Evolutionary conservation across 2,797 vertebrate species (phyloP).

Genomic region (Anguilla marmorata): DNA sequence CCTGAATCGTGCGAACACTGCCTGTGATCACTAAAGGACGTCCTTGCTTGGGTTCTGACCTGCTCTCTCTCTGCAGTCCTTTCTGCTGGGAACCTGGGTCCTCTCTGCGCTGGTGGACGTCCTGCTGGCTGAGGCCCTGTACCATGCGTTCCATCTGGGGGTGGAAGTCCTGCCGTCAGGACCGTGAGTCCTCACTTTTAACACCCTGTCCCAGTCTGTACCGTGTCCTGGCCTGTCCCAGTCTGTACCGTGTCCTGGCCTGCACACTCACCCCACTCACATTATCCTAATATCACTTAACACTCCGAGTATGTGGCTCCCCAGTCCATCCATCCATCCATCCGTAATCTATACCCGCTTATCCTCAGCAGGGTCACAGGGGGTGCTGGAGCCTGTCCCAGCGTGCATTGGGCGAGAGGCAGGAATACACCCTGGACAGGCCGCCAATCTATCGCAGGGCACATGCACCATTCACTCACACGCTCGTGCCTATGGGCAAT

Average conservation of each 20-base stretch:
- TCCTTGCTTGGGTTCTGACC: not conserved
- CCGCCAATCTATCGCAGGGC: too few species aligned
- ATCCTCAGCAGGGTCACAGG: too few species aligned
- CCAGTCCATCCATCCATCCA: too few species aligned
- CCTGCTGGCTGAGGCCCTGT: slow-evolving; percentile 77
- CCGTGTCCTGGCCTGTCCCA: not conserved
- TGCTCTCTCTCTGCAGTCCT: slow-evolving; percentile 75
- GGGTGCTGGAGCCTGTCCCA: too few species aligned
- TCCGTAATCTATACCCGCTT: too few species aligned
- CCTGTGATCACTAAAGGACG: not conserved
- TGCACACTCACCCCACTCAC: not conserved
- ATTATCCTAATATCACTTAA: not conserved
- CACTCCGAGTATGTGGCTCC: not conserved
- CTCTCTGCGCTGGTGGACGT: slow-evolving; percentile 85
- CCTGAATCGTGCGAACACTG: not conserved
- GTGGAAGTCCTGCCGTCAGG: slow-evolving; percentile 88
- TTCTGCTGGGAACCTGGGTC: slow-evolving; percentile 88
- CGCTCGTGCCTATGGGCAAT: too few species aligned
- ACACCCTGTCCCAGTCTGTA: not conserved
- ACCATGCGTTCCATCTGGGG: slow-evolving; percentile 77
- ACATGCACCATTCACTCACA: too few species aligned
- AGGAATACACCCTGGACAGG: too few species aligned
- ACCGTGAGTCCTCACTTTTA: slow-evolving; percentile 81
- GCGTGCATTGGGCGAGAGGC: too few species aligned
- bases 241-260: not conserved